phyloP scores from a whole-genome alignment of 2,888 invertebrate species.

The Agrotis segetum region DNA sequence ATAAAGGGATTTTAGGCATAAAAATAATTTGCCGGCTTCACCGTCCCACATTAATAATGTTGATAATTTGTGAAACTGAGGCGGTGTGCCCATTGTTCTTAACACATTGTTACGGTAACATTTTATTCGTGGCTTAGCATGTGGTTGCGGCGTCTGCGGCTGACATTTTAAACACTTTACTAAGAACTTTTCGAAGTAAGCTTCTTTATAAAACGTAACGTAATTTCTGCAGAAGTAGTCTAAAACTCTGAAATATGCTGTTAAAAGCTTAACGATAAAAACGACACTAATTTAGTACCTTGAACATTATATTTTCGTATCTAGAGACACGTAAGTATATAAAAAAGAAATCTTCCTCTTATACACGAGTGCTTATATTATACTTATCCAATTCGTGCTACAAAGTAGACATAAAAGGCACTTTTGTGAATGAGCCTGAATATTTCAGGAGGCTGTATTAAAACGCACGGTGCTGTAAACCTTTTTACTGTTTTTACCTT shows the following conservation, averaged over 20 bases:
- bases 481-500: slow-evolving; percentile 41
- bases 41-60: slow-evolving; percentile 49
- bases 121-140: slow-evolving; percentile 2
- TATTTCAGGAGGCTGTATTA: slow-evolving; percentile 42
- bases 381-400: slow-evolving; percentile 18
- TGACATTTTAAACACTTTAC: not conserved
- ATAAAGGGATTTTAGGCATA: slow-evolving; percentile 57
- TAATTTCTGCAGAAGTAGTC: too few relatives aligned
- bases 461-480: slow-evolving; percentile 45
- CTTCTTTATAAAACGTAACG: not conserved
- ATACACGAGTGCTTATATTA: not conserved
- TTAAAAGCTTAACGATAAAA: not conserved
- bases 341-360: not conserved
- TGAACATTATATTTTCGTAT: not conserved
- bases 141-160: not conserved
- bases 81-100: slow-evolving; percentile 46
- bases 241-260: not conserved
- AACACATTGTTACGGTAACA: slow-evolving; percentile 34
- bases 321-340: not conserved
- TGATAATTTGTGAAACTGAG: slow-evolving; percentile 56
- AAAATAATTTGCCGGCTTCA: slow-evolving; percentile 57
- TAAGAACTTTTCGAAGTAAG: not conserved
- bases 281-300: not conserved
- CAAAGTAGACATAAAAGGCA: slow-evolving; percentile 31
- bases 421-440: slow-evolving; percentile 41